These are phyloP conservation scores for Delphinus delphis DNA, from an alignment of 2,113 vertebrate genomes.

Conservation along the genomic window DNA sequence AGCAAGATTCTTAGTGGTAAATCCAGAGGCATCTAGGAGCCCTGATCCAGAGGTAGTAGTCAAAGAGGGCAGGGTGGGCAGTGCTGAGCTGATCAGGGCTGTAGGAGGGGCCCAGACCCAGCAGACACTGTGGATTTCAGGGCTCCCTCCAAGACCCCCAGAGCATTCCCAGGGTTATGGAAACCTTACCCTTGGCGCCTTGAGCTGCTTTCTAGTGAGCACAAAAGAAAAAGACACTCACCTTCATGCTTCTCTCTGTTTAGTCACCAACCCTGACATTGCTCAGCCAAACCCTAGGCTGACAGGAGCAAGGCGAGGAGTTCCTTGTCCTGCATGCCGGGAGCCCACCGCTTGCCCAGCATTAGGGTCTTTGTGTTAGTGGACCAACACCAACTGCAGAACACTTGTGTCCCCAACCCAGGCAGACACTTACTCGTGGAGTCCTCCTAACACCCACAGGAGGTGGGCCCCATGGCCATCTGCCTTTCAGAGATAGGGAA, in stretches of 20 bases:
- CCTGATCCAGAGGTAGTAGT: not conserved
- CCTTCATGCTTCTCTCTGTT: not conserved
- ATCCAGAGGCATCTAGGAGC: not conserved
- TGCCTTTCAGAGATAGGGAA: not conserved
- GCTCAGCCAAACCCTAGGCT: not conserved
- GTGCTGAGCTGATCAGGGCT: not conserved
- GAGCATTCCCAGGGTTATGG: not conserved
- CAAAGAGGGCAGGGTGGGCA: not conserved
- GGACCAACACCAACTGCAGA: not conserved
- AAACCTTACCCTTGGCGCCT: not conserved
- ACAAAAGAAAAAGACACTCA: not conserved
- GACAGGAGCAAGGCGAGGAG: not conserved
- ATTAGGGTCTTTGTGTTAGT: not conserved
- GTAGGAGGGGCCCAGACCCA: not conserved
- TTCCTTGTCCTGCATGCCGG: not conserved
- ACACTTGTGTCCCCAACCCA: not conserved
- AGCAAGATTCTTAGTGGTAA: not conserved
- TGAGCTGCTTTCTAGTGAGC: not conserved
- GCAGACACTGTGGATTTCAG: not conserved
- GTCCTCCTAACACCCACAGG: not conserved
- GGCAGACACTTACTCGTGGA: not conserved
- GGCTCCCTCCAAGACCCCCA: not conserved
- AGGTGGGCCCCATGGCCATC: no score
- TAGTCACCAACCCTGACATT: not conserved
- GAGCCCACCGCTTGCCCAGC: not conserved